Percentiles rank a stretch among this genome's conserved stretches.
phyloP scores from a whole-genome alignment of 2,888 invertebrate genomes.

The Amorpha juglandis region DNA sequence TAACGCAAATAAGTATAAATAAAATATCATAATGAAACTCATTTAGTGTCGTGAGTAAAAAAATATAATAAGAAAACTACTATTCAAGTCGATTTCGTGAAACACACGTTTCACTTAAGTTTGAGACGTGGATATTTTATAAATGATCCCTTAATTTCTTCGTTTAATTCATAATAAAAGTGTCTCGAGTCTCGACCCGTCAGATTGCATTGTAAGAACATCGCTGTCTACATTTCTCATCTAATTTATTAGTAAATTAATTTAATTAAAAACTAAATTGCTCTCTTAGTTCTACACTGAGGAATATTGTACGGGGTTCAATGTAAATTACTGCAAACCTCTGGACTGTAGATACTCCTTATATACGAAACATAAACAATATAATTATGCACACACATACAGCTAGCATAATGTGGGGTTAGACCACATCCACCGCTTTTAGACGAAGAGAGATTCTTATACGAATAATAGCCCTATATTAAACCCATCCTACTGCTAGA shows the following conservation, averaged over 20 bases:
- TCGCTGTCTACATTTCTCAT: conserved; percentile 3
- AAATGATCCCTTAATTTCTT: neutral
- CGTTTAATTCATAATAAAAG: conserved; percentile 4
- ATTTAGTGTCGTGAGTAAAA: no score
- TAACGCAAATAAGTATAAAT: no score
- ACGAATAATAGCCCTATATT: no score
- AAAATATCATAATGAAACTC: neutral
- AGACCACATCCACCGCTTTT: no score
- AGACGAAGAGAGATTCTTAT: no score
- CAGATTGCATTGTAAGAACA: neutral
- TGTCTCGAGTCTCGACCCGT: conserved; percentile 5
- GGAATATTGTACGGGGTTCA: neutral
- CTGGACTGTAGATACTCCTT: neutral
- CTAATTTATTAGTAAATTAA: conserved; percentile 14
- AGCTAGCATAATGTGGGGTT: no score
- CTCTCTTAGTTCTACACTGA: conserved; percentile 6
- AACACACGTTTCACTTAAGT: neutral
- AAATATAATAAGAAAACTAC: neutral
- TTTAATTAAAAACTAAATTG: conserved; percentile 21
- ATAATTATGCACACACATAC: no score
- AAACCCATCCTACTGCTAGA: no score
- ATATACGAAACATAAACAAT: neutral
- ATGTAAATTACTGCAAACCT: neutral
- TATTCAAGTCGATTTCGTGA: neutral
- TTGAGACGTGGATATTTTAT: neutral